Conservation (phyloP, 2,888 invertebrate species). For the Cerceris ruficornis region DNA sequence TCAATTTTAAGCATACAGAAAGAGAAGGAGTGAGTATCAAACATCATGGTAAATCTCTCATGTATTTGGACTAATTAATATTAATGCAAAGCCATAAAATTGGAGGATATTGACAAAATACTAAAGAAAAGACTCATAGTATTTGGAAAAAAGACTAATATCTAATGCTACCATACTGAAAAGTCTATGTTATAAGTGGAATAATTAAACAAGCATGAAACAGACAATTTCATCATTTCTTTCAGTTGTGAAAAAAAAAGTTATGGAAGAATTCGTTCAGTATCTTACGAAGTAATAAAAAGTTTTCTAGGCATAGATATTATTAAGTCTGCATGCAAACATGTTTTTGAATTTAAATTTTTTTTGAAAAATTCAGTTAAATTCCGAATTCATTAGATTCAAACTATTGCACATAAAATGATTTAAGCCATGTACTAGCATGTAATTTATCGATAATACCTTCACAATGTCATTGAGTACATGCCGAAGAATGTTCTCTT, state of each 20-base stretch:
- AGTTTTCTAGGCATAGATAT: slow-evolving; percentile 21
- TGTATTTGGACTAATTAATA: slow-evolving; percentile 50
- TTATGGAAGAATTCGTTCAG: slow-evolving; percentile 3
- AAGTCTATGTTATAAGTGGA: slow-evolving; percentile 40
- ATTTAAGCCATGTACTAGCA: slow-evolving; percentile 41
- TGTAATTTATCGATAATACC: slow-evolving; percentile 35
- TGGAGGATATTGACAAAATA: slow-evolving; percentile 31
- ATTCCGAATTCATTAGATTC: slow-evolving; percentile 26
- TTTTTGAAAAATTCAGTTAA: slow-evolving; percentile 21
- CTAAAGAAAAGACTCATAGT: slow-evolving; percentile 45
- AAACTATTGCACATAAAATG: slow-evolving; percentile 39
- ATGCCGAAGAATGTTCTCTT: slow-evolving; percentile 42
- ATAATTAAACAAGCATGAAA: slow-evolving; percentile 51
- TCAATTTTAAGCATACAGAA: slow-evolving; percentile 81
- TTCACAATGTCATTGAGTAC: slow-evolving; percentile 36
- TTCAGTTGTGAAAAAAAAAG: slow-evolving; percentile 12
- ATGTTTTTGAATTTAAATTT: slow-evolving; percentile 17
- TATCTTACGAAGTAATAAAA: slow-evolving; percentile 35
- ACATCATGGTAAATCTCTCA: slow-evolving; percentile 72
- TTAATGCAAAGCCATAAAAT: slow-evolving; percentile 47
- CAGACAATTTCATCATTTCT: slow-evolving; percentile 25
- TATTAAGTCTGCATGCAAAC: slow-evolving; percentile 53
- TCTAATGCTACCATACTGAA: slow-evolving; percentile 57
- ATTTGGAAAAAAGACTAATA: slow-evolving; percentile 41
- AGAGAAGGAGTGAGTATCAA: slow-evolving; percentile 82